phyloP scores from a whole-genome alignment of 2,888 invertebrate species.

The Drosophila fulvimacula region DNA sequence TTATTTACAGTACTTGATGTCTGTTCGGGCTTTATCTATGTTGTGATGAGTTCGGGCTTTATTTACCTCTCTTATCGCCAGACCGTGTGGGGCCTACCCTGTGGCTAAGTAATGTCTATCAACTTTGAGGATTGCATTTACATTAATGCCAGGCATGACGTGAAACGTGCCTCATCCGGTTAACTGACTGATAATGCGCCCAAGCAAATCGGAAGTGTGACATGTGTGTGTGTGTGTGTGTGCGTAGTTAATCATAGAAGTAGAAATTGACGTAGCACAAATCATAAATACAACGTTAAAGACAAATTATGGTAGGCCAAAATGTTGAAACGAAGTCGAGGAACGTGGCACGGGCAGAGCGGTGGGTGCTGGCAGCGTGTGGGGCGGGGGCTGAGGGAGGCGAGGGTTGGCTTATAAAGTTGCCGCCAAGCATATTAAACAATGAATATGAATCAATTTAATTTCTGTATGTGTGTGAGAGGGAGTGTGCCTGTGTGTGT shows the following conservation, averaged over 20 bases:
- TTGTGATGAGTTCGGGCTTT: slow-evolving; percentile 12
- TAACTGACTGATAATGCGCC: slow-evolving; percentile 63
- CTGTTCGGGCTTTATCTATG: slow-evolving; percentile 14
- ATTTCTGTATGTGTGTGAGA: slow-evolving; percentile 22
- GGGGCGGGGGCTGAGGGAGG: background rate
- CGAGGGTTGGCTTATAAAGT: slow-evolving; percentile 35
- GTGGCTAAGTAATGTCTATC: slow-evolving; percentile 22
- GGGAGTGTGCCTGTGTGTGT: slow-evolving; percentile 9
- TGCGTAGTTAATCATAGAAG: slow-evolving; percentile 64
- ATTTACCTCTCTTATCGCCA: slow-evolving; percentile 35
- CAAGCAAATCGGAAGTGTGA: slow-evolving; percentile 54
- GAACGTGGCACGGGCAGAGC: slow-evolving; percentile 13
- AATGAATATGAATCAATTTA: slow-evolving; percentile 81
- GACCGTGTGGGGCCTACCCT: slow-evolving; percentile 8
- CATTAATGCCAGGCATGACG: slow-evolving; percentile 34
- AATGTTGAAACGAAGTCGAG: slow-evolving; percentile 49
- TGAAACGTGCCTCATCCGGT: slow-evolving; percentile 59
- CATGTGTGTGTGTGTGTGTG: slow-evolving; percentile 49
- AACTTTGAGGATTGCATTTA: slow-evolving; percentile 35
- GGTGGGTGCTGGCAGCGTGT: background rate
- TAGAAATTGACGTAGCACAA: slow-evolving; percentile 37
- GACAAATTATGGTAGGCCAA: slow-evolving; percentile 68
- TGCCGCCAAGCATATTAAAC: slow-evolving; percentile 79
- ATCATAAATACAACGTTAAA: slow-evolving; percentile 72
- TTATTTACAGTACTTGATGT: slow-evolving; percentile 16